Base-by-base conservation (phyloP, 2,797 vertebrate species). In the Poliocrania exsul region DNA sequence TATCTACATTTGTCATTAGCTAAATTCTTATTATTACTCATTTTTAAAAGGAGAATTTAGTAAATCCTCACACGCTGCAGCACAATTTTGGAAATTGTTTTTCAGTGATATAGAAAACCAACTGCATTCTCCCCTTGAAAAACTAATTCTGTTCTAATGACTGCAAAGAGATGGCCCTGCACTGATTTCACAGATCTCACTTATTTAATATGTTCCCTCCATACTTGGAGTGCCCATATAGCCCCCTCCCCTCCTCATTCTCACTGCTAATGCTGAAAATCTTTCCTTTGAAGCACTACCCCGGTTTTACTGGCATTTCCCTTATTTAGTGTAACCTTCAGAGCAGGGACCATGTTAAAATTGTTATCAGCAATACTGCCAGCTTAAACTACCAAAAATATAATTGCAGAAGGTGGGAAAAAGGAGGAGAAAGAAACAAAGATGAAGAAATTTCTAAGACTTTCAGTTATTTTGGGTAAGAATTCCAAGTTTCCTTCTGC, bases 1-100 rank as follows among this genome's bases (percentile, higher is more conserved):
- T 74, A 81, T 91, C 93, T 94, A 93, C 80, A 81, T 77, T 95
- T 96, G 49, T 88, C 58, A 56, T 92, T 83, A 78, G 35, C 78
- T 64, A 88, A 92, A 93, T 64, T 95, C 58, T 86, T 86, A 15
- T 82, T 92, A 67, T 72, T 86, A 84, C 46, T 92, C 28, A 71
- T 57, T 91, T 87, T 81, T 33, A 65, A 80, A 85, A 29, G 46
- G 54, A 92, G 71, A 88, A 91, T 71, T 93, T 92, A 74, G 81
- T 74, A 97, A 97, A 95, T 81, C 87, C 94, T 96, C 53, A 29
- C 69, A 95, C 54, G 73, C 35, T 69, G 57, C 10, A 19, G 40
- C 37, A 93, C 57, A 71, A 56, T 69, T 78, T 89, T 85, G 21
- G 82, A 88, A 94, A 80, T 38, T 0, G 35, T 86, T 92, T 93